Evolutionary conservation across 2,888 invertebrate species (phyloP).

Genomic region (Willowsia nigromaculata): DNA sequence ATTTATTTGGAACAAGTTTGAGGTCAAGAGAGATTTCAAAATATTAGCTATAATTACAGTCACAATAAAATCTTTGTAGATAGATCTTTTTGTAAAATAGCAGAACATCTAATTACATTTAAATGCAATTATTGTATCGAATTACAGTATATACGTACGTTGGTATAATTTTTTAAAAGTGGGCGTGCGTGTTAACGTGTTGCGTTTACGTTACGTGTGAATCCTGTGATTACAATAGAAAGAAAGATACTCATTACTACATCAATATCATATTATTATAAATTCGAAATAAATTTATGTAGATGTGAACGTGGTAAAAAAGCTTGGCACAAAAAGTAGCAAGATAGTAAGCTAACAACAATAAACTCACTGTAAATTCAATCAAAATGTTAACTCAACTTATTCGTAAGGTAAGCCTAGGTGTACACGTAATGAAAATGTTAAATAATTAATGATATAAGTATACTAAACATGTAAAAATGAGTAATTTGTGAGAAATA

Average conservation of each 20-base stretch:
- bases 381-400: neutral
- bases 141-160: neutral
- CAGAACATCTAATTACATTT: neutral
- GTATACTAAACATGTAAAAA: conserved; percentile 1
- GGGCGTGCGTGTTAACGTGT: neutral
- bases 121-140: neutral
- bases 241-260: neutral
- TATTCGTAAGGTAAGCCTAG: neutral
- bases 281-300: neutral
- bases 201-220: neutral
- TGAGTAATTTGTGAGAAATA: neutral
- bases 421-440: neutral
- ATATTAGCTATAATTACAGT: neutral
- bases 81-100: neutral
- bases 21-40: neutral
- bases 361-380: neutral
- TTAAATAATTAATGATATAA: neutral
- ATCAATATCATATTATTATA: neutral
- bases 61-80: neutral
- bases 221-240: neutral
- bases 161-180: neutral
- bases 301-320: conserved; percentile 4
- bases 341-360: neutral
- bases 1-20: neutral
- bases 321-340: conserved; percentile 31